Conservation (phyloP, 2,888 invertebrate species). For the Hypsopygia costalis region DNA sequence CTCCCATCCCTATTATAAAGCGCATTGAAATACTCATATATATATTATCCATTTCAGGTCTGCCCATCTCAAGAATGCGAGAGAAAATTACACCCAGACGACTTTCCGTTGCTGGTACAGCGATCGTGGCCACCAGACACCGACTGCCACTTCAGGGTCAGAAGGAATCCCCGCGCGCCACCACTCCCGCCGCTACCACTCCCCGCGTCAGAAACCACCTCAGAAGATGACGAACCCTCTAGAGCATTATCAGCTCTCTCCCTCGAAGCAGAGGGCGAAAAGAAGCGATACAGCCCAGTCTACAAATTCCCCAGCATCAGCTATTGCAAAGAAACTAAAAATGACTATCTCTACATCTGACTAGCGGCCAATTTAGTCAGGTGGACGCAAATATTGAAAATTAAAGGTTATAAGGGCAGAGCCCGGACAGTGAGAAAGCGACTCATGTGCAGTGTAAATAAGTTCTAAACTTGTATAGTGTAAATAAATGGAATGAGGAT, state of each 20-base stretch:
- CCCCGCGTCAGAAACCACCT: constrained; percentile 46
- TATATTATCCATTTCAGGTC: too few relatives aligned
- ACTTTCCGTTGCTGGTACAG: constrained; percentile 90
- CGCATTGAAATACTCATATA: too few relatives aligned
- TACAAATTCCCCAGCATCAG: constrained; percentile 74
- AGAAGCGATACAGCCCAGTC: constrained; percentile 67
- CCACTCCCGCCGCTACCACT: constrained; percentile 84
- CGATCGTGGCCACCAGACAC: constrained; percentile 85
- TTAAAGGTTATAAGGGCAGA: constrained; percentile 31
- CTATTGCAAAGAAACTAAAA: constrained; percentile 68
- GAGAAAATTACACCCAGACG: constrained; percentile 92
- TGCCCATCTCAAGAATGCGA: constrained; percentile 92
- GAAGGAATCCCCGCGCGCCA: constrained; percentile 90
- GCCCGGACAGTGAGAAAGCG: constrained; percentile 42
- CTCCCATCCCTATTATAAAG: too few relatives aligned
- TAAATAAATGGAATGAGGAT: constrained; percentile 31
- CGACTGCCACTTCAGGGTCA: constrained; percentile 90
- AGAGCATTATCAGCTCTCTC: constrained; percentile 68
- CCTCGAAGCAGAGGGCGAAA: constrained; percentile 61
- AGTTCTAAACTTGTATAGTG: constrained; percentile 45
- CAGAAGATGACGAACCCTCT: constrained; percentile 56
- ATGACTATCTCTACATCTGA: constrained; percentile 74
- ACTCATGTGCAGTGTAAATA: constrained; percentile 58
- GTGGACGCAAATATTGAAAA: constrained; percentile 29
- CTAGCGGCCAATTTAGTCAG: constrained; percentile 40